Base-by-base conservation (phyloP, 1,140 invertebrate genomes). In the Holotrichia oblita region DNA sequence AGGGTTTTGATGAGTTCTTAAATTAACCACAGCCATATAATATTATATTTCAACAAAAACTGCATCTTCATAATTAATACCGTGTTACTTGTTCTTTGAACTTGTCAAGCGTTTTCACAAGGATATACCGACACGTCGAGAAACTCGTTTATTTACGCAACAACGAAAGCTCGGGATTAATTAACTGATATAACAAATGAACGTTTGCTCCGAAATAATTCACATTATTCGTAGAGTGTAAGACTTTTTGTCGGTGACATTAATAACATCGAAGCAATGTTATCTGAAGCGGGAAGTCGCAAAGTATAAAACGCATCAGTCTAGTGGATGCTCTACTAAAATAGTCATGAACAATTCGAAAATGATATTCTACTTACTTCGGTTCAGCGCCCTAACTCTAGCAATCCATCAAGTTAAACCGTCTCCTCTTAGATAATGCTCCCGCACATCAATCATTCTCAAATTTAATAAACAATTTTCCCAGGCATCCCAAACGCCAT, bases 391-490 rank as follows among this genome's bases (percentile, higher is more conserved):
- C 17, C 48, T 55, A 55, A 55, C 48, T 55, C 17, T 14, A 22
- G 61, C 61, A 69, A 69, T 69, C 61, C 61, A 69, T 69, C 61
- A 69, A 69, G 61, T 69, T 69, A 69, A 69, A 69, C 61, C 27
- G 61, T 34, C 61, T 69, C 48, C 61, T 69, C 61, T 20, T 27
- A 69, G 61, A 69, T 69, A 69, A 69, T 69, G 61, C 22, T 34
- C 61, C 22, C 12, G 61, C 20, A 34, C 61, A 69, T 69, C 61
- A 69, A 69, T 69, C 61, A 69, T 34, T 69, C 61, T 69, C 61
- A 69, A 69, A 69, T 69, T 69, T 69, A 69, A 69, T 69, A 69
- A 69, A 69, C 61, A 69, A 69, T 69, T 69, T 69, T 34, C 22
- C 10, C 22, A 17, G 48, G 6, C 6, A 17, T 7, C 48, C 48